These are phyloP conservation scores for Amphiura filiformis DNA, from an alignment of 35 echinoderm and acorn worm genomes.

Conservation along the genomic window DNA sequence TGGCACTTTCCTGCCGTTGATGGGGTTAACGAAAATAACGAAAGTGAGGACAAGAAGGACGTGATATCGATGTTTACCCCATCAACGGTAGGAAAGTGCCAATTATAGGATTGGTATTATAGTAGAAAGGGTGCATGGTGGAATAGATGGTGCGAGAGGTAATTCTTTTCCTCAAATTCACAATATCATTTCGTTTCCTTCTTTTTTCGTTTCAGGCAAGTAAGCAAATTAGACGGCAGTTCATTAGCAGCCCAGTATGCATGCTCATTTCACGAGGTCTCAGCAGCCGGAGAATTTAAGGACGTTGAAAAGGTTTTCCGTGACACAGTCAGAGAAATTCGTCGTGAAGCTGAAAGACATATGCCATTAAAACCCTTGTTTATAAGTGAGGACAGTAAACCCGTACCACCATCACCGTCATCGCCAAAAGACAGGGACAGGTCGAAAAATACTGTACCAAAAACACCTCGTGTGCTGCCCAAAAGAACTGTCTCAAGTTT, in stretches of 20 bases:
- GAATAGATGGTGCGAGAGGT: too few species aligned
- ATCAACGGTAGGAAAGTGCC: too few species aligned
- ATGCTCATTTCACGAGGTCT: constrained; percentile 92
- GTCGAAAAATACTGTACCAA: constrained; percentile 62
- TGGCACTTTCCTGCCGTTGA: too few species aligned
- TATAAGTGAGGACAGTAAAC: constrained; percentile 88
- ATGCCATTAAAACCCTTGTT: constrained; percentile 92
- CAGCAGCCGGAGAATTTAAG: constrained; percentile 85
- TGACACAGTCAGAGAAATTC: constrained; percentile 88
- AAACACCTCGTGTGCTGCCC: constrained; percentile 82
- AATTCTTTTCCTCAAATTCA: too few species aligned
- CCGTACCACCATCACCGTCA: constrained; percentile 21
- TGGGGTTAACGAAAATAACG: too few species aligned
- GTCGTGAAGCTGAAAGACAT: constrained; percentile 79
- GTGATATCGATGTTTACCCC: too few species aligned
- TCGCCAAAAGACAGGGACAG: constrained; percentile 44
- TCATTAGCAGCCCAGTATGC: constrained; percentile 88
- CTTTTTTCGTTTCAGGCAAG: too few species aligned
- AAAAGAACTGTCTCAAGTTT: constrained; percentile 94
- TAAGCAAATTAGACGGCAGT: constrained; percentile 91
- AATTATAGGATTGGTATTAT: too few species aligned
- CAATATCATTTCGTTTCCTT: too few species aligned
- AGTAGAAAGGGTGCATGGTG: too few species aligned
- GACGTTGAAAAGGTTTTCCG: constrained; percentile 91
- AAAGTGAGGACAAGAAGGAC: too few species aligned